Evolutionary conservation across 2,113 vertebrate species (phyloP), one percentile per base, ranked within the genome.

Genomic region (Scomber colias): DNA sequence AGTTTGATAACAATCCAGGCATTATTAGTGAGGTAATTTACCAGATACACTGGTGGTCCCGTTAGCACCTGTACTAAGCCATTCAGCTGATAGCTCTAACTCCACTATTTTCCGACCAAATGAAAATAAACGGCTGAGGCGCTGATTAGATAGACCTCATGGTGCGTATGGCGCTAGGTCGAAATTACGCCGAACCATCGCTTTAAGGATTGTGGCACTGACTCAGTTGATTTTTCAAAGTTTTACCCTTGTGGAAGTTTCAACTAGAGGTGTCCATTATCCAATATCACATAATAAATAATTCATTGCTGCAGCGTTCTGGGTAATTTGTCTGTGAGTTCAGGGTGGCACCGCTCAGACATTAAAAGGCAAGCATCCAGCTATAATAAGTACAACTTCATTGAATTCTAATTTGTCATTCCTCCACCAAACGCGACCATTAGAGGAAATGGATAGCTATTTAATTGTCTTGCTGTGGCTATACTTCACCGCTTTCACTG

Each of bases 331-430:
- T 89, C 87, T 85, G 49, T 81, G 81, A 90, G 79, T 90, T 88
- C 63, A 87, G 77, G 57, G 76, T 84, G 75, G 77, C 81, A 54
- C 75, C 0, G 24, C 16, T 21, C 68, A 81, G 77, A 72, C 72
- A 57, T 81, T 91, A 87, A 87, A 92, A 87, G 74, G 67, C 82
- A 85, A 84, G 75, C 82, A 83, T 82, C 77, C 80, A 91, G 83
- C 77, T 81, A 93, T 88, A 89, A 87, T 81, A 87, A 90, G 61
- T 81, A 78, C 87, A 89, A 87, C 82, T 79, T 90, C 85, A 92
- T 82, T 91, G 81, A 92, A 90, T 82, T 88, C 80, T 72, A 90
- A 92, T 94, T 91, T 90, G 83, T 91, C 87, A 92, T 84, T 90
- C 82, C 85, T 85, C 54, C 71, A 85, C 84, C 56, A 92, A 89